A percentile compares a stretch with the other conserved stretches of the same genome.
Evolutionary conservation across 2,888 invertebrate genomes (phyloP).

Genomic region (Drosophila leonis): DNA sequence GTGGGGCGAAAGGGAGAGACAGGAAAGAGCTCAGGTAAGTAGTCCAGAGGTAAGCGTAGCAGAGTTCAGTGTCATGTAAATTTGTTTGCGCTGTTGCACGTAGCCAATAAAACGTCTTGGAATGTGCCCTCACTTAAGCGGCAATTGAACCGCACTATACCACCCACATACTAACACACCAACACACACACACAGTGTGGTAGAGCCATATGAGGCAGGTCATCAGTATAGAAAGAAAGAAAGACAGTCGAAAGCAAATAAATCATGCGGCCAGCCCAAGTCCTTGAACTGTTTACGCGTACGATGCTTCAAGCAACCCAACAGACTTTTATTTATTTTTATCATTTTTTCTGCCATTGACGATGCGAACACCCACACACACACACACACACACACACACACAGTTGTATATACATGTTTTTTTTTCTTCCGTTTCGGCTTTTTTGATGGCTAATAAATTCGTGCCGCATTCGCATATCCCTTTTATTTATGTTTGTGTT

Average conservation of each 20-base stretch:
- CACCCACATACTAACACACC: constrained; percentile 3
- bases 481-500: constrained; percentile 70
- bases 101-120: constrained; percentile 72
- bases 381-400: constrained; percentile 9
- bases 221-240: constrained; percentile 54
- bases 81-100: constrained; percentile 80
- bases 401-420: constrained; percentile 3
- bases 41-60: constrained; percentile 36
- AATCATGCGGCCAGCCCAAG: constrained; percentile 66
- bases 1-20: neutral
- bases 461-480: constrained; percentile 58
- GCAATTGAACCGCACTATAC: constrained; percentile 57
- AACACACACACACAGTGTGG: neutral
- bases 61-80: constrained; percentile 79
- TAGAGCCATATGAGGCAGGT: constrained; percentile 32
- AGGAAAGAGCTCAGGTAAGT: constrained; percentile 32
- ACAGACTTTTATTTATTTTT: constrained; percentile 62
- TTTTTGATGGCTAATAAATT: constrained; percentile 70
- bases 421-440: constrained; percentile 39
- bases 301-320: constrained; percentile 60
- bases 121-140: constrained; percentile 65
- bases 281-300: constrained; percentile 72
- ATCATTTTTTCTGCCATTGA: constrained; percentile 67
- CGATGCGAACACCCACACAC: constrained; percentile 21
- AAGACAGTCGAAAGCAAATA: constrained; percentile 72